Evolutionary conservation across 2,113 vertebrate species (phyloP).

Genomic region (Thamnophis sirtalis): DNA sequence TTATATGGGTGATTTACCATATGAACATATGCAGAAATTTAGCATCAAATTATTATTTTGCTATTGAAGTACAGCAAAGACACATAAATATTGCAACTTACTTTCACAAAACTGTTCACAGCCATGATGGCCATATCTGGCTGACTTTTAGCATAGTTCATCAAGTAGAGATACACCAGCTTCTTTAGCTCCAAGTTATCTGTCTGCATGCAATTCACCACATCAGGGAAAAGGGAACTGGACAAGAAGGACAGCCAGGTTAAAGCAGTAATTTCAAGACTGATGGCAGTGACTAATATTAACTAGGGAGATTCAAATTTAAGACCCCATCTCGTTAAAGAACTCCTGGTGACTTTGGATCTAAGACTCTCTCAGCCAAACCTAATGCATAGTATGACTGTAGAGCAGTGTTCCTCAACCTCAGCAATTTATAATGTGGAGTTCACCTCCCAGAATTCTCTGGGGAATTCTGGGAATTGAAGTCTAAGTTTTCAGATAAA

Average conservation of each 20-base stretch:
- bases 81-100: conserved; percentile 28
- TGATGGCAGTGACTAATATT: not conserved
- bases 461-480: not conserved
- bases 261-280: not conserved
- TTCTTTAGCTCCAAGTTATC: conserved; percentile 99
- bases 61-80: not conserved
- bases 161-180: conserved; percentile 94
- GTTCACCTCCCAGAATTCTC: not conserved
- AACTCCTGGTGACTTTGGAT: not conserved
- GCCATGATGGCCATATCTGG: conserved; percentile 99
- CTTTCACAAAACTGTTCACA: conserved; percentile 99
- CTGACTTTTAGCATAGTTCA: conserved; percentile 99
- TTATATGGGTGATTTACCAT: not conserved
- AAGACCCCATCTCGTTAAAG: not conserved
- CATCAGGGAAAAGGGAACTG: conserved; percentile 95
- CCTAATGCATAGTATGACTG: not conserved
- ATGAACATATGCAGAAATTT: not conserved
- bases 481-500: not conserved
- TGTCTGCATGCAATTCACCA: conserved; percentile 99
- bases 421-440: not conserved
- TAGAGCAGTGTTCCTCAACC: not conserved
- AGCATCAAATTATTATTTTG: not conserved
- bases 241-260: accelerated
- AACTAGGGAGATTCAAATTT: not conserved
- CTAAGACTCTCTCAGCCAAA: not conserved